Base-by-base conservation (phyloP, 2,797 vertebrate species). In the Hyperoplus immaculatus region DNA sequence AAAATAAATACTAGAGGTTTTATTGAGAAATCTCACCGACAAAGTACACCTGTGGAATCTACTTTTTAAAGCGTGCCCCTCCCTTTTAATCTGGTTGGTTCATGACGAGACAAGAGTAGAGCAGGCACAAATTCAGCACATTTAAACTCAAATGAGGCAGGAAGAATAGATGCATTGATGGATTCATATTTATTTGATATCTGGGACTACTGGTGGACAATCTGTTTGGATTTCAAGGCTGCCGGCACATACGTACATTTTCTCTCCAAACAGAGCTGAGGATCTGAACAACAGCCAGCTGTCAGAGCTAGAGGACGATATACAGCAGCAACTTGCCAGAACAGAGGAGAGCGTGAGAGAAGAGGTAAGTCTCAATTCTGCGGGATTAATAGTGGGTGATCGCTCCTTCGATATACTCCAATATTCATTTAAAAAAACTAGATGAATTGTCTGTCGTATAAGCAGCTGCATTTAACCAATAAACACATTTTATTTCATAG, bases 231-330 rank as follows among this genome's bases (percentile, higher is more conserved):
- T 45, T 71, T 45, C 41, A 29, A 29, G 29, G 74, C 47, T 72
- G 21, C 55, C 29, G 10, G 36, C n/a, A 39, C 11, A 63, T 62
- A 60, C 42, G 56, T 50, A n/a, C 7, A 36, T 21, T 70, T 78
- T 77, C 41, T 78, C 67, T 82, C 60, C 43, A 67, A 69, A 81
- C 90, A 96, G 96, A 85, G 86, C 91, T 0, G 95, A 95, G 64
- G 96, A 95, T 66, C 86, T 92, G 75, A 94, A 92, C 72, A 89
- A 73, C 50, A 90, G 85, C 81, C 95, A 94, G 69, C 86, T 95
- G 84, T 72, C 84, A 18, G 95, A 95, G 57, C 74, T 96, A 76
- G 96, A 96, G 61, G 95, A 96, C 0, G 94, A 96, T 60, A 71
- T 95, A 41, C 94, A 95, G 73, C 88, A 90, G 58, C 95, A 95